Percentiles rank a stretch among this genome's conserved stretches.
Evolutionary conservation across 2,113 vertebrate species (phyloP).

Genomic region (Pseudois nayaur): DNA sequence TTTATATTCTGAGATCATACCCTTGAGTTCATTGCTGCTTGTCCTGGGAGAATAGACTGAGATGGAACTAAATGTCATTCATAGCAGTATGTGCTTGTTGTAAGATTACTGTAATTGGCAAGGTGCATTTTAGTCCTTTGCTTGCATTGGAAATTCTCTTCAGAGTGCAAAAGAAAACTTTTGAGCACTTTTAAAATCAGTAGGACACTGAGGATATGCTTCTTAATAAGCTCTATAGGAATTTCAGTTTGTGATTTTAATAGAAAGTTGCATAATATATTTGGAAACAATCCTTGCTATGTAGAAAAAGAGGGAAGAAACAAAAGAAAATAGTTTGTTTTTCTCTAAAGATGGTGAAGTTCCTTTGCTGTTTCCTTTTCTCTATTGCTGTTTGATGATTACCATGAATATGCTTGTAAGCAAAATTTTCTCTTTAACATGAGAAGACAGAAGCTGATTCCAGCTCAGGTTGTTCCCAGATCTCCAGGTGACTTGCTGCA

Average conservation of each 20-base stretch:
- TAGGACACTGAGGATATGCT: neutral
- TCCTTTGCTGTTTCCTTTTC: neutral
- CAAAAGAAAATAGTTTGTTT: neutral
- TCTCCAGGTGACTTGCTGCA: neutral
- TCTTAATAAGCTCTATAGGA: neutral
- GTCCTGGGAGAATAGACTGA: neutral
- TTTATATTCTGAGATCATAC: slow-evolving; percentile 69
- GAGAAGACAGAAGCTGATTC: slow-evolving; percentile 65
- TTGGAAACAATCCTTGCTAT: neutral
- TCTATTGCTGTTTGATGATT: slow-evolving; percentile 65
- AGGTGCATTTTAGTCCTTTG: slow-evolving; percentile 28
- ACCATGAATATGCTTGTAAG: slow-evolving; percentile 59
- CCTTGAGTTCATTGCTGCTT: slow-evolving; percentile 65
- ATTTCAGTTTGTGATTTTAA: neutral
- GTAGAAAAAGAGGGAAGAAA: neutral
- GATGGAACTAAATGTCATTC: slow-evolving; percentile 53
- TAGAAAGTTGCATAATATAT: neutral
- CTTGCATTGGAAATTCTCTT: slow-evolving; percentile 29
- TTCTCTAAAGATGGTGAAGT: neutral
- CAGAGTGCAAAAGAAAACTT: neutral
- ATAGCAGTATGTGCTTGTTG: slow-evolving; percentile 8
- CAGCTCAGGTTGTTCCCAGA: slow-evolving; percentile 8
- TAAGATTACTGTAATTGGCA: slow-evolving; percentile 44
- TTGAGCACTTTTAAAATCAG: neutral
- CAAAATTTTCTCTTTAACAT: slow-evolving; percentile 70